Evolutionary conservation across 2,797 vertebrate species (phyloP).

Genomic region (Coilia nasus): DNA sequence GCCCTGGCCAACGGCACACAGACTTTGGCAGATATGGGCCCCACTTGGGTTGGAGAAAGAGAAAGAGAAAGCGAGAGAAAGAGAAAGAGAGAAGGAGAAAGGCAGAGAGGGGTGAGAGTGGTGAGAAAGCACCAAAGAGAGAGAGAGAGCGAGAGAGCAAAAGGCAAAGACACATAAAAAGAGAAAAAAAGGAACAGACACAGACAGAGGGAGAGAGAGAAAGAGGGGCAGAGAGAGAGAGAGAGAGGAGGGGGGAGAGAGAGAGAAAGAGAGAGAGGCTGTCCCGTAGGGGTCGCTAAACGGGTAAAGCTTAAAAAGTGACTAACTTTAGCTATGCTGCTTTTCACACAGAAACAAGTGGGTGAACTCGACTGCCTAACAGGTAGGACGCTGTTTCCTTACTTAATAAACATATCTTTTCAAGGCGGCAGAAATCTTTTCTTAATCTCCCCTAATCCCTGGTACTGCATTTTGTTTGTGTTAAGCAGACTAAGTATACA

Average conservation of each 20-base stretch:
- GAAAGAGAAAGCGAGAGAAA: not conserved
- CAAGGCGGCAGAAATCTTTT: not conserved
- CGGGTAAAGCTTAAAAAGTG: not conserved
- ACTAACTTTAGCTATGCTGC: not conserved
- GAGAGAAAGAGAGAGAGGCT: not conserved
- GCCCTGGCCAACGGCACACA: not conserved
- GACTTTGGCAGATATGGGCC: not conserved
- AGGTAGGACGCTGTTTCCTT: not conserved
- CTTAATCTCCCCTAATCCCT: conserved; percentile 17
- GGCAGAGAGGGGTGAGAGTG: not conserved
- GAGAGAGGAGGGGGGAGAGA: not conserved
- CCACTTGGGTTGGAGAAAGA: not conserved
- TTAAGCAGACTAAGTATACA: not conserved
- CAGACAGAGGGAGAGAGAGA: not conserved
- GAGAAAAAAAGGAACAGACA: not conserved
- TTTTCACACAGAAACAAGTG: not conserved
- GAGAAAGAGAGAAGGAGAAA: not conserved
- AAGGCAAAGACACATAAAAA: not conserved
- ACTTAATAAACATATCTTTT: conserved; percentile 4
- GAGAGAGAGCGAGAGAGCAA: not conserved
- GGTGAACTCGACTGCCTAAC: not conserved
- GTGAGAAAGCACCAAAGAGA: not conserved
- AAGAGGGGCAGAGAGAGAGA: not conserved
- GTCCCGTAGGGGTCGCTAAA: not conserved
- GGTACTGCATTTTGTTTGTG: not conserved